phyloP scores from a whole-genome alignment of 2,113 vertebrate species.

The Dipodomys stephensi region DNA sequence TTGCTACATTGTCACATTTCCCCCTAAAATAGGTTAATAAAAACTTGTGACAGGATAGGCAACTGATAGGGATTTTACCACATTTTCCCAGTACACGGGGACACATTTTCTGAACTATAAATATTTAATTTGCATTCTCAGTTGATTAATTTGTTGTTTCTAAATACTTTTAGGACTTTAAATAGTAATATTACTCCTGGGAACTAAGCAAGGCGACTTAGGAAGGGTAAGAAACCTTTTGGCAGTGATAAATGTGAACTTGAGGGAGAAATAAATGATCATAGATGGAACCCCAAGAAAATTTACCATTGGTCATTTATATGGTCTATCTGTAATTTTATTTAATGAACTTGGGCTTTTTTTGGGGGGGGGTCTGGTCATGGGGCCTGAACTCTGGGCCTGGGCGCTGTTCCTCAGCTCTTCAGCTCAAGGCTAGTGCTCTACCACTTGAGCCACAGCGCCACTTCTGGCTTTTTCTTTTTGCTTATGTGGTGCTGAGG shows the following conservation, averaged over 20 bases:
- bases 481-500: no score
- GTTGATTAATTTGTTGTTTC: conserved; percentile 41
- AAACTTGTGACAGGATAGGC: not conserved
- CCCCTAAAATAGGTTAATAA: not conserved
- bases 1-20: conserved; percentile 1
- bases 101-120: conserved; percentile 43
- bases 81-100: not conserved
- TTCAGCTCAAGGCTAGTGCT: no score
- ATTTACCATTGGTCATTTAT: conserved; percentile 63
- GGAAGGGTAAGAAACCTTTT: conserved; percentile 26
- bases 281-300: conserved; percentile 1
- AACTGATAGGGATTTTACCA: conserved; percentile 20
- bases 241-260: not conserved
- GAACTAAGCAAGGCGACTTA: conserved; percentile 45
- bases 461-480: no score
- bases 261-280: conserved; percentile 5
- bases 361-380: not conserved
- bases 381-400: no score
- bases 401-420: no score
- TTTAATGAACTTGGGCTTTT: conserved; percentile 71
- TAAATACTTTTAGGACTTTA: conserved; percentile 50
- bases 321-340: conserved; percentile 60
- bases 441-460: no score
- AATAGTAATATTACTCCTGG: not conserved
- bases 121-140: conserved; percentile 50